phyloP scores from a whole-genome alignment of 1,140 invertebrate genomes.

The Cotesia typhae region DNA sequence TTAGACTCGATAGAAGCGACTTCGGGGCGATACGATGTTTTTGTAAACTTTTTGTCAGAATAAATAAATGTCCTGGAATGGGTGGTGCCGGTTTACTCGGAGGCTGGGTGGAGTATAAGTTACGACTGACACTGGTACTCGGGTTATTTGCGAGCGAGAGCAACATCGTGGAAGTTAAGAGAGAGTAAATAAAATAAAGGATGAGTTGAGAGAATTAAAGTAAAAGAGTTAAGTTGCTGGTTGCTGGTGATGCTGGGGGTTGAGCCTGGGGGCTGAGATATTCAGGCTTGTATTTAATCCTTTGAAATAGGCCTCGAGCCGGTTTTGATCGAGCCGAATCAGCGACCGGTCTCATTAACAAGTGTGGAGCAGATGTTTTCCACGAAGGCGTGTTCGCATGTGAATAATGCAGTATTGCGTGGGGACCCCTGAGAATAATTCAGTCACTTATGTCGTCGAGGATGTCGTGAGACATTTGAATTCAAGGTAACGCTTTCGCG shows the following conservation, averaged over 20 bases:
- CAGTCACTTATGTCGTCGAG: constrained; percentile 1
- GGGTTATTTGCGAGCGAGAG: too few relatives aligned
- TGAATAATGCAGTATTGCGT: constrained; percentile 47
- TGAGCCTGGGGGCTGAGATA: constrained; percentile 34
- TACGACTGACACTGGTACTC: too few relatives aligned
- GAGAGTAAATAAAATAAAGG: too few relatives aligned
- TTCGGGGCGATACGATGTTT: too few relatives aligned
- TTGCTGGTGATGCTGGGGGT: too few relatives aligned
- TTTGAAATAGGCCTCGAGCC: constrained; percentile 50
- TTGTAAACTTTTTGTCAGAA: too few relatives aligned
- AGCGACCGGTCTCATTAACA: constrained; percentile 49
- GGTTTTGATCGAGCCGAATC: constrained; percentile 36
- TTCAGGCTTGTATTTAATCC: constrained; percentile 52
- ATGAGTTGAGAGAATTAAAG: too few relatives aligned
- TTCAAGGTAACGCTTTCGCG: constrained; percentile 31
- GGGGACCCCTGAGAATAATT: constrained; percentile 21
- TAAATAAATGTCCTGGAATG: too few relatives aligned
- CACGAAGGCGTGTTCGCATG: constrained; percentile 46
- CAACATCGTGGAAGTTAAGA: too few relatives aligned
- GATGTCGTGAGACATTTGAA: not conserved
- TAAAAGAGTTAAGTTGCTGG: not conserved
- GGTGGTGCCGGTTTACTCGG: too few relatives aligned
- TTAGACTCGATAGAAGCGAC: too few relatives aligned
- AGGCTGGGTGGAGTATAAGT: too few relatives aligned
- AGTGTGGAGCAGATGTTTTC: constrained; percentile 52